Evolutionary conservation across 2,888 invertebrate species (phyloP).

Genomic region (Frankliniella intonsa): DNA sequence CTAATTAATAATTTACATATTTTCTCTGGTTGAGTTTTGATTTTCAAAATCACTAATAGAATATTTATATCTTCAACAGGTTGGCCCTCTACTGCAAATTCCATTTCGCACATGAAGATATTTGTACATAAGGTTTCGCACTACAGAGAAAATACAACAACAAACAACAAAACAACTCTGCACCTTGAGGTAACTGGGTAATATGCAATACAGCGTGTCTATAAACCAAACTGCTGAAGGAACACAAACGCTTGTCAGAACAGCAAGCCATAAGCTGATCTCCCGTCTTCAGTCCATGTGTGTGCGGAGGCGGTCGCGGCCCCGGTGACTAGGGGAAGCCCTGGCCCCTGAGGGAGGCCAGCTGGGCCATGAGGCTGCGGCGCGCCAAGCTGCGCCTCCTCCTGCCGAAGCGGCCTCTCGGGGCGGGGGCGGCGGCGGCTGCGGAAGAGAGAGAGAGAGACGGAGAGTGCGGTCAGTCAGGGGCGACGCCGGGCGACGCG

Average conservation of each 20-base stretch:
- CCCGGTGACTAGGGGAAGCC: too few species aligned
- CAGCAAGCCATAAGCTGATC: too few species aligned
- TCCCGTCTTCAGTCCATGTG: too few species aligned
- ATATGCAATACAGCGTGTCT: too few species aligned
- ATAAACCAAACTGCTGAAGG: too few species aligned
- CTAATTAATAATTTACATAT: not conserved
- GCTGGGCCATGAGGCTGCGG: not conserved
- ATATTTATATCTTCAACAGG: not conserved
- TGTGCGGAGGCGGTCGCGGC: too few species aligned
- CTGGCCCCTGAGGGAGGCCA: not conserved
- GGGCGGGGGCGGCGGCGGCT: not conserved
- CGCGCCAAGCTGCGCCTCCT: not conserved
- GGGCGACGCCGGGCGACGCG: too few species aligned
- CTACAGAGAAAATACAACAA: conserved; percentile 2
- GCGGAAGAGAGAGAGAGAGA: too few species aligned
- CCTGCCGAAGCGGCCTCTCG: not conserved
- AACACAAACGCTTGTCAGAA: too few species aligned
- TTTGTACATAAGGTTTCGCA: conserved; percentile 1
- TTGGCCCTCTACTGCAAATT: not conserved
- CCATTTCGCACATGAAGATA: not conserved
- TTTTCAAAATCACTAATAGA: not conserved
- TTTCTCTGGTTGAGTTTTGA: not conserved
- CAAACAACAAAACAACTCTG: not conserved
- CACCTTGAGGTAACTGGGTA: not conserved
- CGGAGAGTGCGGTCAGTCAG: too few species aligned